Conservation (phyloP, 1,140 invertebrate genomes). For the Calosoma granatense region DNA sequence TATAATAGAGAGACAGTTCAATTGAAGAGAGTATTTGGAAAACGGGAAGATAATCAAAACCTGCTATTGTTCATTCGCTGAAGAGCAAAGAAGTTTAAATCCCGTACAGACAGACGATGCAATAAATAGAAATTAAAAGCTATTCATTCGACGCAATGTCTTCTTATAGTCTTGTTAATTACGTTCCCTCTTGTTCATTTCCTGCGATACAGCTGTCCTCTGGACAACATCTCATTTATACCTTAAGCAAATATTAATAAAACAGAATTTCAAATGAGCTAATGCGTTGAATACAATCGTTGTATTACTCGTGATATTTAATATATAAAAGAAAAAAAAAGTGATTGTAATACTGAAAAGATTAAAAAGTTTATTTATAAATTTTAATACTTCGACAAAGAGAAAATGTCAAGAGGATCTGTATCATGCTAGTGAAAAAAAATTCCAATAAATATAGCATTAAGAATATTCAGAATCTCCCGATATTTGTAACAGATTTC, state of each 20-base stretch:
- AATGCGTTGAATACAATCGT: background rate
- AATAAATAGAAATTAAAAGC: background rate
- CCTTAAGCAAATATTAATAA: background rate
- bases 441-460: no score
- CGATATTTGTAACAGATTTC: no score
- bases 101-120: background rate
- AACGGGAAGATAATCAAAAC: background rate
- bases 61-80: background rate
- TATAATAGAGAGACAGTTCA: background rate
- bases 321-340: background rate
- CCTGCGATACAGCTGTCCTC: background rate
- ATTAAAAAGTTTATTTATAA: background rate
- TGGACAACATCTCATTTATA: background rate
- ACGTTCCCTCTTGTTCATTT: background rate
- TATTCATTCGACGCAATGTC: background rate
- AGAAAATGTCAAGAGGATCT: background rate
- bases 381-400: background rate
- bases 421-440: no score
- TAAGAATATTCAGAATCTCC: no score
- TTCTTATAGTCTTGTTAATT: background rate
- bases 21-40: background rate
- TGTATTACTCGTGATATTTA: background rate
- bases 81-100: background rate
- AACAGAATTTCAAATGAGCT: background rate
- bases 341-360: background rate